Base-by-base conservation (phyloP, 2,888 invertebrate species). In the Ichneumoninae sp. region DNA sequence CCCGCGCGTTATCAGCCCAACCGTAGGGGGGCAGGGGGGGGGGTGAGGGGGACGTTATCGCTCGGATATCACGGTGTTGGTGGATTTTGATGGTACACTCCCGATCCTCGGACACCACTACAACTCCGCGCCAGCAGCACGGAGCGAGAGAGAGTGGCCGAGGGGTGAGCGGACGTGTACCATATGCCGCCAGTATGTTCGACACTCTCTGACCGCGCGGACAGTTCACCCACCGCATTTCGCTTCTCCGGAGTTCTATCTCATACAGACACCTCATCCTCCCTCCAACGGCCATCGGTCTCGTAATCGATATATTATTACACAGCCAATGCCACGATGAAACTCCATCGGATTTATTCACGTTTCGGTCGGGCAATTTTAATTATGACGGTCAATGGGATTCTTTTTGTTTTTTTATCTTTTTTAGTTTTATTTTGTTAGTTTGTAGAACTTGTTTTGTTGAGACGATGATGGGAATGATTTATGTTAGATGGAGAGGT, bases 221-320 rank as follows among this genome's bases (percentile, higher is more conserved):
- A 89, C 91, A 89, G 91, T 90, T 87, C 88, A 90, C 78, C 81
- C 84, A 90, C 89, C 87, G 89, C 60, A 33, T 63, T 89, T 86
- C 87, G 89, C 86, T 88, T 86, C 85, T 83, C 85, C 73, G 36
- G 57, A 78, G 78, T 84, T 63, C 60, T 63, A 63, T 30, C 60
- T 63, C 60, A 33, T 33, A 33, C 30, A 16, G 26, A 63, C 16
- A 82, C 81, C 85, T 85, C 77, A 66, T 83, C 77, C 75, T 77
- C 77, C 73, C 69, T 80, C 86, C 79, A 69, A 78, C 69, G 63
- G 73, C 76, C 87, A 87, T 90, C 89, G 89, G 78, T 86, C 85
- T 91, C 91, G 89, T 91, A 92, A 92, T 93, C 92, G 92, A 93
- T 92, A 91, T 92, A 92, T 92, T 91, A 92, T 92, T 92, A 89